phyloP scores from a whole-genome alignment of 2,113 vertebrate species.

The Ammodytes marinus region DNA sequence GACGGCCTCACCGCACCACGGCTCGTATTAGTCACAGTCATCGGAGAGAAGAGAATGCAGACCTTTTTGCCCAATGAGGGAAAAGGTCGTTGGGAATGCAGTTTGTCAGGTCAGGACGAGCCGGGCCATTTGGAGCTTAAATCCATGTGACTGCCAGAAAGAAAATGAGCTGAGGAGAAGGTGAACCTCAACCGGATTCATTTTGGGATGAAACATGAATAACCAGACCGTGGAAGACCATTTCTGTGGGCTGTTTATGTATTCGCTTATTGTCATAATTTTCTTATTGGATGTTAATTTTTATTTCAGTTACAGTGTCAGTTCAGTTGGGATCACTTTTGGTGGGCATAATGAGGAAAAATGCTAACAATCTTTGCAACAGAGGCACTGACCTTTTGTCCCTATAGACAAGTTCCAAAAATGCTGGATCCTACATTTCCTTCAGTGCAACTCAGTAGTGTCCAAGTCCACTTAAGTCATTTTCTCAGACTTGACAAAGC shows the following conservation, averaged over 20 bases:
- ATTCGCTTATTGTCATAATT: not conserved
- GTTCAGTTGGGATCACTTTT: not conserved
- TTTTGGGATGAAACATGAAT: constrained; percentile 10
- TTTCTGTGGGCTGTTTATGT: not conserved
- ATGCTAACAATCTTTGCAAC: too few species aligned
- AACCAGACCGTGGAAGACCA: not conserved
- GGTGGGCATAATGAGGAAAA: not conserved
- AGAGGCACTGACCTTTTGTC: not conserved
- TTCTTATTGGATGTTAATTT: not conserved
- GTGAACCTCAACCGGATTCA: constrained; percentile 6
- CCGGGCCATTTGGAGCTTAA: constrained; percentile 54
- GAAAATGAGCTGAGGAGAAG: not conserved
- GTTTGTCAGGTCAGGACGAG: constrained; percentile 75
- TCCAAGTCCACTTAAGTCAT: constrained; percentile 2
- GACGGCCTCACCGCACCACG: constrained; percentile 27
- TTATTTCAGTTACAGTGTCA: not conserved
- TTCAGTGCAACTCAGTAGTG: not conserved
- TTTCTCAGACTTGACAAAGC: not conserved
- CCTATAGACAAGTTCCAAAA: not conserved
- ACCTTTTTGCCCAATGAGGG: constrained; percentile 69
- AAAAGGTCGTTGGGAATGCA: constrained; percentile 75
- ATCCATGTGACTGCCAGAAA: constrained; percentile 30
- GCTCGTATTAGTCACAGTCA: constrained; percentile 67
- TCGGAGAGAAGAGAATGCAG: constrained; percentile 60
- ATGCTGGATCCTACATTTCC: constrained; percentile 1